Base-by-base conservation (phyloP, 2,888 invertebrate genomes). In the Hypolimnas misippus region DNA sequence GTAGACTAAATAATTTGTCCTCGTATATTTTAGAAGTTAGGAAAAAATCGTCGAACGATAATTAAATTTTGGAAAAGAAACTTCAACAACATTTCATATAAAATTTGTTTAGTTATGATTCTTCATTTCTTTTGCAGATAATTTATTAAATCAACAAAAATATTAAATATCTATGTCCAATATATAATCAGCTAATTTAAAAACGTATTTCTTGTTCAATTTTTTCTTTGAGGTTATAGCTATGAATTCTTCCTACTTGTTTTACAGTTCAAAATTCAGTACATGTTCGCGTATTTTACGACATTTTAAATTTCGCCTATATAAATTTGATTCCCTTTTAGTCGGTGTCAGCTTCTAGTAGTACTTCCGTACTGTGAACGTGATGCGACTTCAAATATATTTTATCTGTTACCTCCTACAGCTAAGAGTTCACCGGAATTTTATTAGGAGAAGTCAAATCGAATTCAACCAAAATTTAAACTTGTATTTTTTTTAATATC, bases 311-410 rank as follows among this genome's bases (percentile, higher is more conserved):
- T 8, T 31, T 33, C 29, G 8, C 3, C 5, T 14, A 10, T 31
- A 19, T 33, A 51, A 19, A 19, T 31, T 33, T 42, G 42, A 42
- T 63, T 63, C 53, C 25, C 33, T 50, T 58, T 42, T 40, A 33
- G 33, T 31, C 19, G 50, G 57, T 54, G 57, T 63, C 54, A 62
- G 38, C 46, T 52, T 35, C 51, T 40, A 57, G 62, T 62, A 44
- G 33, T 46, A 51, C 52, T 52, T 49, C 52, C 62, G 57, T 52
- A 52, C 38, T 52, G 31, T 8, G 42, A 25, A 58, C 63, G 58
- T 63, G 57, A 50, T 21, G 50, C 33, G 54, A 58, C 40, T 54
- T 33, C 12, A 31, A 58, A 55, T 51, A 38, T 10, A 62, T 55
- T 61, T 51, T 57, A 49, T 54, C 38, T 53, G 17, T 40, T 49